Evolutionary conservation across 2,797 vertebrate genomes (phyloP), one percentile per base, ranked within the genome.

Genomic region (Pygocentrus nattereri): DNA sequence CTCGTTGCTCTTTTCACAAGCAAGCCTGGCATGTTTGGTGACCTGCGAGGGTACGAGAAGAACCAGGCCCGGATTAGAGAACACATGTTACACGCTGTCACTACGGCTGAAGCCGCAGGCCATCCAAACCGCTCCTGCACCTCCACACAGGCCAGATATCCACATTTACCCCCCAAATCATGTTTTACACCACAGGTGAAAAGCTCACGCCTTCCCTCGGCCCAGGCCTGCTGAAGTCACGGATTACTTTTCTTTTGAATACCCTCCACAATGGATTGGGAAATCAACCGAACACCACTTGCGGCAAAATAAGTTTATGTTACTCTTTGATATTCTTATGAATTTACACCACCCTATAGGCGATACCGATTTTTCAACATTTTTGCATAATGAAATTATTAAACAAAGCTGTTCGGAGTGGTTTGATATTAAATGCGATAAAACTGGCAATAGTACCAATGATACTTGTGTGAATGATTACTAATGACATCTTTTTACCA

Each of bases 81-180:
- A 91, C 90, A 93, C 88, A 91, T 92, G 91, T 92, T 88, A 87
- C 88, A 84, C 87, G 88, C 90, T 88, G 88, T 87, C 87, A 88
- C 79, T 88, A 84, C 75, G 85, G 78, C 81, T 87, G 73, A 86
- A 88, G 82, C 88, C 78, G 89, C 85, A 87, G 90, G 86, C 84
- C 86, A 13, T 83, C 21, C 76, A 84, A 78, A 86, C 80, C 80
- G 74, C 68, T 34, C 85, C 84, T 87, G 82, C 76, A 77, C 76
- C 64, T 31, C 62, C 72, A 61, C 58, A 85, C 74, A 79, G 82
- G 49, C 38, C 41, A 67, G 82, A 84, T 82, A 84, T 68, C 62
- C 64, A 76, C 64, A 74, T 87, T 79, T 76, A 78, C 72, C 38
- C 71, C 27, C 38, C 27, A 84, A 84, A 85, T 84, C 79, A 74